A percentile compares a stretch with the other conserved stretches of the same genome.
Evolutionary conservation across 2,888 invertebrate genomes (phyloP).

Genomic region (Cosmopolites sordidus): DNA sequence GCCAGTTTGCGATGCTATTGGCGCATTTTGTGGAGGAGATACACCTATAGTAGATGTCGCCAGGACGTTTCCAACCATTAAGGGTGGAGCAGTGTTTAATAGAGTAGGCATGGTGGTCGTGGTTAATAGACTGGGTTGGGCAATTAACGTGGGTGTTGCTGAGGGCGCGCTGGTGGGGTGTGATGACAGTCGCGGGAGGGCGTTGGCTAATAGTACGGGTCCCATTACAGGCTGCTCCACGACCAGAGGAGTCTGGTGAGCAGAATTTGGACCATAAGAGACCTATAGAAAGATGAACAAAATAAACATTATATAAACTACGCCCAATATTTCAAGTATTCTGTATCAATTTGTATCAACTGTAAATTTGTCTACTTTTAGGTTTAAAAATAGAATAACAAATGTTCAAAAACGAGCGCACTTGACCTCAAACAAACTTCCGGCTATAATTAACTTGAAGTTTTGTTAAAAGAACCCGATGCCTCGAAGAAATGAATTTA

Average conservation of each 20-base stretch:
- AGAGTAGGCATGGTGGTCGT: neutral
- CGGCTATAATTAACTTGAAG: too few species aligned
- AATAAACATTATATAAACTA: too few species aligned
- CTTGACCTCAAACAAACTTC: too few species aligned
- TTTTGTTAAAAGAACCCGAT: too few species aligned
- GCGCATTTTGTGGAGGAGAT: conserved; percentile 12
- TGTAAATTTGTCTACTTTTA: too few species aligned
- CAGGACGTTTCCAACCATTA: conserved; percentile 5
- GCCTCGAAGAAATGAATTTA: too few species aligned
- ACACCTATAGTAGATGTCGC: conserved; percentile 7
- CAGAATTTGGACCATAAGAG: conserved; percentile 54
- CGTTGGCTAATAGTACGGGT: conserved; percentile 63
- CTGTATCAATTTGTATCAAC: neutral
- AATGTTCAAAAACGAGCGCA: too few species aligned
- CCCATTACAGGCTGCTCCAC: conserved; percentile 49
- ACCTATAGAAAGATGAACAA: conserved; percentile 48
- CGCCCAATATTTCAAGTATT: too few species aligned
- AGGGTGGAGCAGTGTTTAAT: conserved; percentile 4
- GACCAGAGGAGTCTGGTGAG: conserved; percentile 46
- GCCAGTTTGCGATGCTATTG: conserved; percentile 13
- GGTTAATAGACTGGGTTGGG: conserved; percentile 6
- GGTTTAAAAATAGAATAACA: too few species aligned
- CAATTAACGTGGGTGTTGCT: conserved; percentile 37
- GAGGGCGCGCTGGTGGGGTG: conserved; percentile 54
- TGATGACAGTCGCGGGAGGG: conserved; percentile 61